Base-by-base conservation (phyloP, 1,140 invertebrate genomes). In the Vanessa atalanta region DNA sequence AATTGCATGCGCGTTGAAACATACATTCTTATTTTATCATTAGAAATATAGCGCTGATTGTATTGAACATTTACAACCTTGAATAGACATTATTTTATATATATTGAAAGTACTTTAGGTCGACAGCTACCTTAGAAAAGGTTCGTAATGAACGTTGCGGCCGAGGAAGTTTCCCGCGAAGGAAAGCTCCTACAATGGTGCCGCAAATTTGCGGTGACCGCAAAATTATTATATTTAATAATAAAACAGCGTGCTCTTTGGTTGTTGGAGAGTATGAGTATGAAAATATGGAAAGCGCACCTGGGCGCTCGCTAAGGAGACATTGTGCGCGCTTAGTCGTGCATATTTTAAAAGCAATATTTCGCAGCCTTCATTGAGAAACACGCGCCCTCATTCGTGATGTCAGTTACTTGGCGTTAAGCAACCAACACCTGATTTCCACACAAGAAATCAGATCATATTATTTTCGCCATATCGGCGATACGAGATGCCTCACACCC, bases 281-380 rank as follows among this genome's bases (percentile, higher is more conserved):
- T n/a, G 20, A 68, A 31, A 31, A 31, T 6, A 31, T 31, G 26
- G 26, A 31, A 51, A 63, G 65, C 50, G 60, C n/a, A 31, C 55
- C 67, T 60, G 51, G 73, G 51, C 68, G 47, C 20, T 70, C 26
- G 73, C 20, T 14, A 61, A 23, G 47, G 69, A 79, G 75, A 87
- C 83, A 85, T 84, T 86, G 78, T 86, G 78, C 80, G 80, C 82
- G 79, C 81, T 77, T 82, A 89, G 80, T 89, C 88, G 88, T 91
- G 87, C 85, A 91, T 90, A 90, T 88, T 90, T 90, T 86, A 88
- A 88, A 85, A 86, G 81, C 84, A 86, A 87, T 80, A 84, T 91
- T 91, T 89, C 88, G 85, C 82, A 88, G 89, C 85, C 84, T 88
- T 87, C 86, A 87, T 92, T 90, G 90, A 89, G 88, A 90, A 89